A percentile compares a stretch with the other conserved stretches of the same genome.
phyloP scores from a whole-genome alignment of 2,113 vertebrate species.

The Recurvirostra avosetta region DNA sequence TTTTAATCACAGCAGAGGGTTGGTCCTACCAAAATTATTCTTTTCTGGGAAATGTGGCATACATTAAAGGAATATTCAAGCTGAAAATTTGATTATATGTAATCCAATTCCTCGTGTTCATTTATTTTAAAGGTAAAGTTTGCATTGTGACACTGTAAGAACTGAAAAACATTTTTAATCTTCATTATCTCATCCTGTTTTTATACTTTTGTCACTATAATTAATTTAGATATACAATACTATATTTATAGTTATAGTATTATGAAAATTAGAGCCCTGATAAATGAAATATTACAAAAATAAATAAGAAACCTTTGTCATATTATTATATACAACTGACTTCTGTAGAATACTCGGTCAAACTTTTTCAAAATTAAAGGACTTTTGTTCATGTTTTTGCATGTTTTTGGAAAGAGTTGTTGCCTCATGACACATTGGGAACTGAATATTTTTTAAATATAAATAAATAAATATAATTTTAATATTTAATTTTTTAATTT shows the following conservation, averaged over 20 bases:
- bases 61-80: not conserved
- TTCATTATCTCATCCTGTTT: not conserved
- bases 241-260: not conserved
- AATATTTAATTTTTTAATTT: no score
- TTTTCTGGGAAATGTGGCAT: not conserved
- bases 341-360: not conserved
- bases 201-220: not conserved
- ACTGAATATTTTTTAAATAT: not conserved
- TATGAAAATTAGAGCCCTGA: not conserved
- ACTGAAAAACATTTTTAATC: not conserved
- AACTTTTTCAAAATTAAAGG: not conserved
- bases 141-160: not conserved
- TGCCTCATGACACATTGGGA: not conserved
- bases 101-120: not conserved
- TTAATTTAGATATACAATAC: not conserved
- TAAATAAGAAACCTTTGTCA: not conserved
- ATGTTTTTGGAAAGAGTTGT: not conserved
- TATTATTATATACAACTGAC: not conserved
- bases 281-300: not conserved
- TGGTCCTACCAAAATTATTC: not conserved
- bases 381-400: not conserved
- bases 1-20: not conserved
- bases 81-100: not conserved
- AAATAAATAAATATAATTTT: no score
- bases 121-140: not conserved